Base-by-base conservation (phyloP, 2,888 invertebrate species). In the Toxonevra muliebris region DNA sequence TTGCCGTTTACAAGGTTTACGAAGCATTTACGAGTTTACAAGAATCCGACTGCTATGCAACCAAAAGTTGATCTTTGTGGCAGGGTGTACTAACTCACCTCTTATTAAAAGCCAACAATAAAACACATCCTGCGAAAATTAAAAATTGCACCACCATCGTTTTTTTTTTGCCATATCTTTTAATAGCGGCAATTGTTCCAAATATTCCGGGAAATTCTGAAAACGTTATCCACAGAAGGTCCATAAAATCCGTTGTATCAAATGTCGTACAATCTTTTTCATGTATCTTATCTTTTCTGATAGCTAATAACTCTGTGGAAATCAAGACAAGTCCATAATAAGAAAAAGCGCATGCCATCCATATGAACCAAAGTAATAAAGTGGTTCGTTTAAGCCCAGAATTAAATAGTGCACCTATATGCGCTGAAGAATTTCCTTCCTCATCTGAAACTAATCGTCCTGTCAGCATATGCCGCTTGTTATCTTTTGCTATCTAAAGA, bases 71-170 rank as follows among this genome's bases (percentile, higher is more conserved):
- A n/a, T n/a, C n/a, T n/a, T n/a, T n/a, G n/a, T n/a, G n/a, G n/a
- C n/a, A n/a, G n/a, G 7, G 2, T 30, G 7, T 30, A 30, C 7
- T 30, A 64, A 48, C 17, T 55, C 58, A 65, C 65, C 65, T 67
- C n/a, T 62, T 52, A 11, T 42, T 54, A 17, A 62, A n/a, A 4
- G 67, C 30, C 72, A 92, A 89, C 45, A 96, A 87, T 15, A 94
- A 89, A 76, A 93, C 88, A 73, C 92, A 91, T 13, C 92, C 81
- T 0, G 95, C 91, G 82, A 95, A 97, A 74, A 94, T 89, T 11
- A 94, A 87, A 82, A 97, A 94, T 82, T 97, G 96, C n/a, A 92
- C 87, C 0, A 95, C 95, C 94, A 97, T 97, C 0, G 97, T 97
- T 79, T 91, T 92, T 82, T 95, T 96, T 30, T 96, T 88, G 11